phyloP scores from a whole-genome alignment of 2,888 invertebrate species.

The Bibio marci region DNA sequence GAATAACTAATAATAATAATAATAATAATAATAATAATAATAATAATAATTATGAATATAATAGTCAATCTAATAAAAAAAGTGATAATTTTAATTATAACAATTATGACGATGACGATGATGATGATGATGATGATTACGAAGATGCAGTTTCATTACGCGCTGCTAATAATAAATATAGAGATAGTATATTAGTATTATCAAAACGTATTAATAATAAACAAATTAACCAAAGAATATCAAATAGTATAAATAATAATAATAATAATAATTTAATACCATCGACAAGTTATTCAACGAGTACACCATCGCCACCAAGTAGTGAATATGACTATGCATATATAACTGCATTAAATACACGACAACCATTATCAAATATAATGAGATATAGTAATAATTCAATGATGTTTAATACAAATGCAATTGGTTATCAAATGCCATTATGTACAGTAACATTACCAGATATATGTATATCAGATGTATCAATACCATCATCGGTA shows the following conservation, averaged over 20 bases:
- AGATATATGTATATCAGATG: constrained; percentile 19
- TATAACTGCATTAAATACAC: constrained; percentile 40
- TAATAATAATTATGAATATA: too few relatives aligned
- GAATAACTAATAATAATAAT: too few relatives aligned
- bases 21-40: too few relatives aligned
- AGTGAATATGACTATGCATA: constrained; percentile 36
- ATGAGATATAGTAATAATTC: constrained; percentile 9
- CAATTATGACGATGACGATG: not conserved
- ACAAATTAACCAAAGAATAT: not conserved
- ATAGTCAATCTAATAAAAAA: too few relatives aligned
- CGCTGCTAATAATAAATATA: constrained; percentile 3
- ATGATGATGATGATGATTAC: constrained; percentile 4
- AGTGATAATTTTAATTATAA: too few relatives aligned
- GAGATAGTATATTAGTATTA: constrained; percentile 6
- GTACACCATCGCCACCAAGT: constrained; percentile 6
- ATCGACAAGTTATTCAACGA: not conserved
- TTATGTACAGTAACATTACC: constrained; percentile 15
- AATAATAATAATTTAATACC: not conserved
- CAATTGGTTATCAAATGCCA: constrained; percentile 5
- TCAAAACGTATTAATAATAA: not conserved
- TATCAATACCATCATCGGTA: constrained; percentile 13
- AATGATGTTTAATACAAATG: constrained; percentile 1
- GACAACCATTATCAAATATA: constrained; percentile 31
- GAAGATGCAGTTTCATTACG: constrained; percentile 2
- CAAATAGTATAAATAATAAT: not conserved